Conservation (phyloP, 2,888 invertebrate species). For the Pandemis cinnamomeana region DNA sequence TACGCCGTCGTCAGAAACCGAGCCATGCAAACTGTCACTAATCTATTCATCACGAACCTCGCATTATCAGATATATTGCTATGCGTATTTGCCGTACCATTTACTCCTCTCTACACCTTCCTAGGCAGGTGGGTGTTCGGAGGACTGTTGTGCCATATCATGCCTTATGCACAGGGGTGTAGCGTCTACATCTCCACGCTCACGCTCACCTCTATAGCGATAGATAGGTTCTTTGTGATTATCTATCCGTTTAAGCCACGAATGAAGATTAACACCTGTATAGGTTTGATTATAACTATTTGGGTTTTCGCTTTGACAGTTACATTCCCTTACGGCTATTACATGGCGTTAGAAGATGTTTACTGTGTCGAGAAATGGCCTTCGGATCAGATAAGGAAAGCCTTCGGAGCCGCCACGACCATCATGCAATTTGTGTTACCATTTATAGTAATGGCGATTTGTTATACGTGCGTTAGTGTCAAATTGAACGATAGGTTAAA, state of each 20-base stretch:
- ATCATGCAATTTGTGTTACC: constrained; percentile 94
- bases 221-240: constrained; percentile 96
- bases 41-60: constrained; percentile 95
- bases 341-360: constrained; percentile 86
- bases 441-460: constrained; percentile 93
- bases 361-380: constrained; percentile 92
- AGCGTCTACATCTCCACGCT: constrained; percentile 96
- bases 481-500: constrained; percentile 90
- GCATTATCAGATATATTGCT: constrained; percentile 94
- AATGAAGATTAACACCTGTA: constrained; percentile 91
- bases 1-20: constrained; percentile 93
- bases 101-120: constrained; percentile 95
- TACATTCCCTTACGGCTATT: constrained; percentile 94
- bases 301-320: constrained; percentile 92
- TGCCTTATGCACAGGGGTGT: constrained; percentile 94
- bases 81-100: constrained; percentile 93
- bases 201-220: constrained; percentile 95
- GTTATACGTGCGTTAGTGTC: constrained; percentile 92
- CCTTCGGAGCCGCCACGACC: constrained; percentile 91
- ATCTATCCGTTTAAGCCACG: constrained; percentile 93
- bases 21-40: constrained; percentile 96
- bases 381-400: constrained; percentile 87
- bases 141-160: constrained; percentile 91
- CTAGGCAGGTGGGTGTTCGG: constrained; percentile 94
- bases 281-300: constrained; percentile 90